Evolutionary conservation across 2,797 vertebrate species (phyloP).

Genomic region (Diceros bicornis): DNA sequence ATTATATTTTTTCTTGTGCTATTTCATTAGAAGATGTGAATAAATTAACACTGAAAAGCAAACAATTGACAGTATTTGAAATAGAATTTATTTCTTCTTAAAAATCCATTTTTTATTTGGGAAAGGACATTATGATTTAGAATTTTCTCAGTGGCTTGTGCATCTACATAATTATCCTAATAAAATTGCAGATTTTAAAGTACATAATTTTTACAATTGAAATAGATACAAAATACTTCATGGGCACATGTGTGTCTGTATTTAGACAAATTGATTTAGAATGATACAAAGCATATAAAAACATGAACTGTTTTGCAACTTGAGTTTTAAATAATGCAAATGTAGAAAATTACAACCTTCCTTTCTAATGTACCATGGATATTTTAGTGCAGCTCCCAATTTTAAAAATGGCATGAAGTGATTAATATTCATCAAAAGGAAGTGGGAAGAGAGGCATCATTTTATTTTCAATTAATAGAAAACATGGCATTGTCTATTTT

Average conservation of each 20-base stretch:
- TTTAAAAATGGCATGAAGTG: constrained; percentile 66
- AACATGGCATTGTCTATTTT: constrained; percentile 79
- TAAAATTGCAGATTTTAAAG: neutral
- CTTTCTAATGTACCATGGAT: constrained; percentile 9
- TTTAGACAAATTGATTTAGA: constrained; percentile 15
- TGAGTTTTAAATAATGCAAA: constrained; percentile 51
- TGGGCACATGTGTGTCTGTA: neutral
- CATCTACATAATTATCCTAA: neutral
- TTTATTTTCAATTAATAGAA: constrained; percentile 72
- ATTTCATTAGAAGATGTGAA: constrained; percentile 18
- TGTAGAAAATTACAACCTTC: constrained; percentile 50
- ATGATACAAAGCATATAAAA: neutral
- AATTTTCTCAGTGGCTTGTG: neutral
- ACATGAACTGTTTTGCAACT: constrained; percentile 36
- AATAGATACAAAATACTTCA: neutral
- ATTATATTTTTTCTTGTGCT: neutral
- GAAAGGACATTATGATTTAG: neutral
- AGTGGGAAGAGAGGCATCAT: constrained; percentile 71
- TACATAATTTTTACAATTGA: neutral
- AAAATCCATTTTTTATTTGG: constrained; percentile 2
- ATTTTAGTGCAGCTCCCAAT: constrained; percentile 40
- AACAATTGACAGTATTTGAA: constrained; percentile 35
- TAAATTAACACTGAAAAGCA: constrained; percentile 38
- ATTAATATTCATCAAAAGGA: constrained; percentile 75
- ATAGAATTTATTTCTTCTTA: neutral